Evolutionary conservation across 2,797 vertebrate species (phyloP).

Genomic region (Novumbra hubbsi): DNA sequence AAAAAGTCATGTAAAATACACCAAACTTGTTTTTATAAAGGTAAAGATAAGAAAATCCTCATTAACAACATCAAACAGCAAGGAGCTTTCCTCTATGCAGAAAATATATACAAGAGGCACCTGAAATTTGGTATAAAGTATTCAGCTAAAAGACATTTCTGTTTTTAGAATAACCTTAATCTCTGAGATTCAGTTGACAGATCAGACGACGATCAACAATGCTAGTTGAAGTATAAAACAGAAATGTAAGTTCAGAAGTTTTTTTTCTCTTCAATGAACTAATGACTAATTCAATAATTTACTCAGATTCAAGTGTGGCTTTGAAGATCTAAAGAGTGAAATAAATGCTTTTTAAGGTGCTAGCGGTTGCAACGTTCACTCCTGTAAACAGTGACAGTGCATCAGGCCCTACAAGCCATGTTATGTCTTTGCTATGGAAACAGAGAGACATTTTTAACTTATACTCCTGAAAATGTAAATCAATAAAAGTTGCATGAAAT

Average conservation of each 20-base stretch:
- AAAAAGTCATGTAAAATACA: conserved; percentile 78
- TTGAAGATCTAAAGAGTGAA: conserved; percentile 46
- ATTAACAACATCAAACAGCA: conserved; percentile 71
- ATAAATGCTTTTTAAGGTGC: conserved; percentile 74
- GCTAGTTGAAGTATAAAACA: conserved; percentile 5
- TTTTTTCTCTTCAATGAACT: conserved; percentile 19
- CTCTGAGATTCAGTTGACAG: conserved; percentile 41
- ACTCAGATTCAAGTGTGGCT: conserved; percentile 25
- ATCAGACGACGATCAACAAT: not conserved
- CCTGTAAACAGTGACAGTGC: conserved; percentile 68
- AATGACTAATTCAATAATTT: conserved; percentile 31
- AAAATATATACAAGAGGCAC: conserved; percentile 81
- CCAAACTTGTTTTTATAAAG: conserved; percentile 68
- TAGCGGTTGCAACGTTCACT: conserved; percentile 58
- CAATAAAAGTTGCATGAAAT: conserved; percentile 21
- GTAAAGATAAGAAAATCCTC: conserved; percentile 70
- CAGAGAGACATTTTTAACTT: conserved; percentile 33
- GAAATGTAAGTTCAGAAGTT: not conserved
- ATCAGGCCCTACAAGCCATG: conserved; percentile 53
- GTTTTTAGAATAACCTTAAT: conserved; percentile 39
- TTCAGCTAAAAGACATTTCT: conserved; percentile 57
- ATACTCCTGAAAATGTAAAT: conserved; percentile 38
- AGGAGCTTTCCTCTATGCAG: conserved; percentile 63
- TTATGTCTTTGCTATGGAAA: conserved; percentile 43
- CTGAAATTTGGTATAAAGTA: conserved; percentile 79